Conservation (phyloP, 2,797 vertebrate species). For the Gadopsis bispinosus region DNA sequence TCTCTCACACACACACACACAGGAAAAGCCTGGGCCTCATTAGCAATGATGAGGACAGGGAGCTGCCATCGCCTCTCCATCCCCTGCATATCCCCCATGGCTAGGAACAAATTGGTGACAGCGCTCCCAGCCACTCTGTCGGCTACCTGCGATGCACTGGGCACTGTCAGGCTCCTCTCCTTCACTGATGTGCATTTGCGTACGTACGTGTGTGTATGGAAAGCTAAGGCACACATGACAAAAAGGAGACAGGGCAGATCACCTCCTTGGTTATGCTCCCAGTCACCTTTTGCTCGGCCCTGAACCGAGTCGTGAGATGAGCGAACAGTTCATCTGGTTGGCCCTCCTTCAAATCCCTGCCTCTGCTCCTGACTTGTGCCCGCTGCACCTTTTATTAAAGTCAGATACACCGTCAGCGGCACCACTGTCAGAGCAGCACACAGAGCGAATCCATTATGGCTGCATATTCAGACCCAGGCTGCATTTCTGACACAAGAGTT, state of each 20-base stretch:
- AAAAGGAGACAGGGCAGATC: constrained; percentile 22
- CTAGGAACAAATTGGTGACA: constrained; percentile 90
- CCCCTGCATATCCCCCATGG: constrained; percentile 88
- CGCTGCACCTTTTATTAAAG: constrained; percentile 60
- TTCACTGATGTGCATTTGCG: constrained; percentile 42
- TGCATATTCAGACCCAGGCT: constrained; percentile 35
- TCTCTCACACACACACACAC: constrained; percentile 30
- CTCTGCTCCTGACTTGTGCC: constrained; percentile 47
- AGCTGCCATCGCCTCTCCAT: constrained; percentile 84
- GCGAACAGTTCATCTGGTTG: constrained; percentile 56
- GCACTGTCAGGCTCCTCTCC: constrained; percentile 68
- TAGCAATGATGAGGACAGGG: constrained; percentile 84
- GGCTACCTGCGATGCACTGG: constrained; percentile 70
- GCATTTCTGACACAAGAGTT: constrained; percentile 43
- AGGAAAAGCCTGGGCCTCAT: constrained; percentile 81
- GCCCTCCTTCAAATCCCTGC: constrained; percentile 49
- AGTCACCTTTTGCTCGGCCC: constrained; percentile 54
- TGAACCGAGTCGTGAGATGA: constrained; percentile 24
- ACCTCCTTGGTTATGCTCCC: constrained; percentile 38
- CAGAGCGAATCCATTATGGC: constrained; percentile 47
- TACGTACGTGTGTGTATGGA: constrained; percentile 27
- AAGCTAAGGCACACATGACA: constrained; percentile 12
- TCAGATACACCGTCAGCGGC: constrained; percentile 35
- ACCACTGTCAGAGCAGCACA: constrained; percentile 45
- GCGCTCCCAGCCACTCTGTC: constrained; percentile 79